phyloP scores from a whole-genome alignment of 1,140 invertebrate species.

The Acyrthosiphon pisum region DNA sequence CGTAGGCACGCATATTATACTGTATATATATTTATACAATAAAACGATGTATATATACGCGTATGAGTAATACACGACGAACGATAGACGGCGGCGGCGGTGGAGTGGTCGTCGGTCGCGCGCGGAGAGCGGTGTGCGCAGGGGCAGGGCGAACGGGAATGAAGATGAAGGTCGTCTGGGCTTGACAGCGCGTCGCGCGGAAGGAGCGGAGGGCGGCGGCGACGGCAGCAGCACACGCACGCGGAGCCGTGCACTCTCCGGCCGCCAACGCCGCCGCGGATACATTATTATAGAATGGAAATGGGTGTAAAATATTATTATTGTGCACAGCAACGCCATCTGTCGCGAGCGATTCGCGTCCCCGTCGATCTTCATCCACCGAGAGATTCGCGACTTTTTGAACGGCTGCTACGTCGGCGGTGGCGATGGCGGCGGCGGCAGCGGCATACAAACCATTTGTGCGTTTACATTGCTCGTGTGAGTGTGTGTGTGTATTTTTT shows the following conservation, averaged over 20 bases:
- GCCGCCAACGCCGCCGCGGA: not conserved
- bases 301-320: not conserved
- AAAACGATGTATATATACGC: not conserved
- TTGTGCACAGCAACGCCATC: conserved; percentile 40
- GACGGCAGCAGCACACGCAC: not conserved
- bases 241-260: conserved; percentile 28
- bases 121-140: not conserved
- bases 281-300: not conserved
- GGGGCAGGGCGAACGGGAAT: conserved; percentile 49
- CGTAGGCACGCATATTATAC: not conserved
- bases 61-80: conserved; percentile 44
- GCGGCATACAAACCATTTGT: not conserved
- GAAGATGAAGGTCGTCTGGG: conserved; percentile 56
- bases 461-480: not conserved
- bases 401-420: not conserved
- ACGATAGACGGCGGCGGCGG: not conserved
- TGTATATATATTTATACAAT: not conserved
- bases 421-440: no score
- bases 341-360: not conserved
- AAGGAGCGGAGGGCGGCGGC: not conserved
- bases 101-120: not conserved
- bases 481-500: not conserved
- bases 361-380: not conserved
- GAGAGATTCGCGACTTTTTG: not conserved
- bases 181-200: not conserved